A percentile compares a stretch with the other conserved stretches of the same genome.
Evolutionary conservation across 2,888 invertebrate species (phyloP).

Genomic region (Hirtodrosophila histrioides): DNA sequence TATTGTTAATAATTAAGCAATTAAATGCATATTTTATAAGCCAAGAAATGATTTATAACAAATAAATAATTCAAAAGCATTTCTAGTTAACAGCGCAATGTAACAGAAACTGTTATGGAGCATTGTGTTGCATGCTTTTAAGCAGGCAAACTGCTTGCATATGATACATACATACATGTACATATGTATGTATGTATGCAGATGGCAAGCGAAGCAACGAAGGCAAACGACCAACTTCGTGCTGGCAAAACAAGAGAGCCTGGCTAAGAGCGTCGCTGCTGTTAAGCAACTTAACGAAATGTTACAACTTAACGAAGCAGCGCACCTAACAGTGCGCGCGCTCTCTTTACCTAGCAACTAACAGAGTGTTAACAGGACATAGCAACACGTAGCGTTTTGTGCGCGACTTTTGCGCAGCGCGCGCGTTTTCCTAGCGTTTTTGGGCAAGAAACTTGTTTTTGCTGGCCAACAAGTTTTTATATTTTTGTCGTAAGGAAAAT

Average conservation of each 20-base stretch:
- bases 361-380: conserved; percentile 36
- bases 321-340: conserved; percentile 23
- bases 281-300: conserved; percentile 33
- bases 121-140: conserved; percentile 43
- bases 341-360: conserved; percentile 7
- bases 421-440: conserved; percentile 52
- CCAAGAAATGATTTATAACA: too few relatives aligned
- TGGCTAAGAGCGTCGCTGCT: neutral
- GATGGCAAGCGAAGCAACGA: conserved; percentile 16
- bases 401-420: conserved; percentile 22
- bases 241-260: conserved; percentile 16
- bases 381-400: conserved; percentile 67
- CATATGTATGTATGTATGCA: too few relatives aligned
- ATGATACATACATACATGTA: too few relatives aligned
- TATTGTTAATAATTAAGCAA: too few relatives aligned
- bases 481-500: conserved; percentile 31
- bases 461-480: conserved; percentile 45
- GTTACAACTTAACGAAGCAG: conserved; percentile 34
- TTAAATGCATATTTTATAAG: too few relatives aligned
- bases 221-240: neutral
- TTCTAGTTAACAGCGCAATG: neutral
- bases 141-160: conserved; percentile 2
- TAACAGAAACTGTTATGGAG: conserved; percentile 13
- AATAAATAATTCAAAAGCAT: too few relatives aligned
- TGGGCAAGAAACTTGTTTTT: conserved; percentile 46